Percentiles rank a stretch among this genome's conserved stretches.
Conservation (phyloP, 2,113 vertebrate genomes). For the Serinus canaria region DNA sequence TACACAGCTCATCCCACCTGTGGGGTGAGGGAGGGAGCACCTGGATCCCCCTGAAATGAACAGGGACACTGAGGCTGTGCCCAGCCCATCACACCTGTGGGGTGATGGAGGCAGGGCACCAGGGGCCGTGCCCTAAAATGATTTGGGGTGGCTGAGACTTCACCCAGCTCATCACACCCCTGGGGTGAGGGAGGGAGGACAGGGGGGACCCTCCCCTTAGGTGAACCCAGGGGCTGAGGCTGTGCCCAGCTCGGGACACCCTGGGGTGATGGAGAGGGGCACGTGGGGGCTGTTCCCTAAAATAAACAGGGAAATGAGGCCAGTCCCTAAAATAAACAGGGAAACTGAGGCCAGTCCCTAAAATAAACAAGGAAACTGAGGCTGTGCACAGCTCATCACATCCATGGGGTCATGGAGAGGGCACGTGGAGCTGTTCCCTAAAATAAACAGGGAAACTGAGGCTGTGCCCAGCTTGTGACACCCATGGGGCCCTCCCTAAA, state of each 20-base stretch:
- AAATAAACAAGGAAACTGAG: not conserved
- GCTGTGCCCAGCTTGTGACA: not conserved
- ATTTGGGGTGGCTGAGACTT: not conserved
- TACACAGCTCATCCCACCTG: not conserved
- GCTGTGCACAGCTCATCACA: rapidly evolving
- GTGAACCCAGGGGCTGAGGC: not conserved
- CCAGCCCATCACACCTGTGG: too few species aligned
- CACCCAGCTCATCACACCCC: not conserved
- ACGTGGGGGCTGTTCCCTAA: too few species aligned
- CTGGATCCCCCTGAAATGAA: too few species aligned
- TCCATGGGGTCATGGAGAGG: not conserved
- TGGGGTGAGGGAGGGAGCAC: not conserved
- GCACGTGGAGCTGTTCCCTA: not conserved
- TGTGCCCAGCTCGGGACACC: not conserved
- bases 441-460: not conserved
- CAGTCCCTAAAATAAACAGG: not conserved
- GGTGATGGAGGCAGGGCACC: too few species aligned
- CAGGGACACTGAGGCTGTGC: too few species aligned
- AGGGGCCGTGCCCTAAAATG: not conserved
- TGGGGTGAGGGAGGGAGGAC: not conserved
- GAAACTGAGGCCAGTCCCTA: not conserved
- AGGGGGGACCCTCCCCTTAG: not conserved
- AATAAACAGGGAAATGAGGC: not conserved
- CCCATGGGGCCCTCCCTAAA: not conserved
- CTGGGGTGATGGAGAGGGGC: not conserved